Conservation (phyloP, 2,888 invertebrate genomes). For the Harpalus rufipes region DNA sequence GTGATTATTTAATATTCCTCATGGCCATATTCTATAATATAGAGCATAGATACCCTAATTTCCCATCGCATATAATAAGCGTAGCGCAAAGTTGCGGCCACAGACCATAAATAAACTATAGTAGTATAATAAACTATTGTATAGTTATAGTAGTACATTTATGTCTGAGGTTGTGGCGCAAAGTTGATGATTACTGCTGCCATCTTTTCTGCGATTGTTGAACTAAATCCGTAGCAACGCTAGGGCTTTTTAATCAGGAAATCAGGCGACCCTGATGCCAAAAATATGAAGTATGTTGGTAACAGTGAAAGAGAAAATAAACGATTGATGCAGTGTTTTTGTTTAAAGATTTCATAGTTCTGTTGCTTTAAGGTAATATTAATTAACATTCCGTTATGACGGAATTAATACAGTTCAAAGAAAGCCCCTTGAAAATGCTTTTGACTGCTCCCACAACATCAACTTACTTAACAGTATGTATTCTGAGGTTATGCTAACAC, state of each 20-base stretch:
- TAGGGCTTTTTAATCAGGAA: neutral
- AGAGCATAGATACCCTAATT: too few relatives aligned
- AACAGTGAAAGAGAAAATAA: neutral
- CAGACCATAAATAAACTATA: too few relatives aligned
- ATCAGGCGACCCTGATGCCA: neutral
- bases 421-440: constrained; percentile 63
- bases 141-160: too few relatives aligned
- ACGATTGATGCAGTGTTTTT: constrained; percentile 49
- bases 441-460: constrained; percentile 50
- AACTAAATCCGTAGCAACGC: neutral
- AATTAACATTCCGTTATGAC: constrained; percentile 42
- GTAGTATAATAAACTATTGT: too few relatives aligned
- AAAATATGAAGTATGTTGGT: too few relatives aligned
- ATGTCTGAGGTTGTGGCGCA: too few relatives aligned
- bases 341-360: constrained; percentile 38
- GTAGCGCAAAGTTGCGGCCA: too few relatives aligned
- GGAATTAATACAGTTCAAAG: constrained; percentile 56
- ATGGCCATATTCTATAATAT: too few relatives aligned
- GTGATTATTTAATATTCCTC: too few relatives aligned
- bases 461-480: constrained; percentile 58
- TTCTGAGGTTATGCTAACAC: neutral
- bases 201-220: neutral
- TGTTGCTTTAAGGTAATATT: constrained; percentile 34
- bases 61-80: too few relatives aligned
- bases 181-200: neutral